A percentile compares a stretch with the other conserved stretches of the same genome.
phyloP scores from a whole-genome alignment of 2,888 invertebrate species.

The Rhopalosiphum nymphaeae region DNA sequence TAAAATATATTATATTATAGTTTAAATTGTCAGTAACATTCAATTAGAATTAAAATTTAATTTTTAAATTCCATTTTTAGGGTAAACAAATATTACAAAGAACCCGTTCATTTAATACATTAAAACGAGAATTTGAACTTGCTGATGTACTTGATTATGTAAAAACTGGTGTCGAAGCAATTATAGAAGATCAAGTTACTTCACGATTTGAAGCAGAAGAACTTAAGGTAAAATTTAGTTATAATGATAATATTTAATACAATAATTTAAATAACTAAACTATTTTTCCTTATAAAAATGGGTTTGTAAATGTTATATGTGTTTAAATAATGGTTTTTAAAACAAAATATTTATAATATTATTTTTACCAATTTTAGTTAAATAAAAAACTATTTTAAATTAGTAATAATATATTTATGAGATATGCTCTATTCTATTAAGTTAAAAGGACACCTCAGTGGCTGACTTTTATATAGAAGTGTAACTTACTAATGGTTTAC shows the following conservation, averaged over 20 bases:
- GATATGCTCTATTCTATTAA: no score
- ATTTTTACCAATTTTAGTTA: background rate
- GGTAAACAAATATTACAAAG: slow-evolving; percentile 69
- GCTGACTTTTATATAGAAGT: no score
- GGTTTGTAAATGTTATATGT: background rate
- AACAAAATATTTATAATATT: background rate
- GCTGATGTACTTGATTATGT: slow-evolving; percentile 89
- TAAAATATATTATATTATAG: background rate
- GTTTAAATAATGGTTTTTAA: background rate
- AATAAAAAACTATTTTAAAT: background rate
- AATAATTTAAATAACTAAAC: background rate
- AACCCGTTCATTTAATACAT: slow-evolving; percentile 71
- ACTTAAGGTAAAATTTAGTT: slow-evolving; percentile 74
- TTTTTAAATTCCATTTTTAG: slow-evolving; percentile 68
- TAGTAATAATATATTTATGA: background rate
- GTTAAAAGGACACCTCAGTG: no score
- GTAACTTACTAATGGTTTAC: no score
- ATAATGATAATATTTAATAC: background rate
- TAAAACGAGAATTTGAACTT: slow-evolving; percentile 82
- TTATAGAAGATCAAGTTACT: slow-evolving; percentile 98
- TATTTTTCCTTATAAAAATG: background rate
- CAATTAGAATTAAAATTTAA: background rate
- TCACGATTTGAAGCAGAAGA: slow-evolving; percentile 97
- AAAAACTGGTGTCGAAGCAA: slow-evolving; percentile 94
- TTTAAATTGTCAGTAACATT: background rate